phyloP scores from a whole-genome alignment of 2,888 invertebrate genomes.

The Micoletzkya japonica region DNA sequence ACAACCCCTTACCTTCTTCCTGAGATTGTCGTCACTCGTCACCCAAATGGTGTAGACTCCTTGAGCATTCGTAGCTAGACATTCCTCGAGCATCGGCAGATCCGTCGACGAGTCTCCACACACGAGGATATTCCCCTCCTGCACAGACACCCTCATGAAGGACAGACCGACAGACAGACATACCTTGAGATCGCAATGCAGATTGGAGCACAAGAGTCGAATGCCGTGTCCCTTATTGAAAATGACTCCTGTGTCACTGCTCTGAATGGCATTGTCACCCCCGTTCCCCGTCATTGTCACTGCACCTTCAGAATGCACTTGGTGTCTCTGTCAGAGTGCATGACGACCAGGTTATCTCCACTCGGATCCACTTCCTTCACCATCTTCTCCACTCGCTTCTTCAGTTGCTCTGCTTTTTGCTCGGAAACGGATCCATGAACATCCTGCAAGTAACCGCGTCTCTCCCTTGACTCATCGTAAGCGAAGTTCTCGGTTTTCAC shows the following conservation, averaged over 20 bases:
- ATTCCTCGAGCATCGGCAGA: slow-evolving; percentile 61
- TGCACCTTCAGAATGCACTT: slow-evolving; percentile 22
- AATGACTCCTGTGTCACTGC: slow-evolving; percentile 49
- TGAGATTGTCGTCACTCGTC: slow-evolving; percentile 40
- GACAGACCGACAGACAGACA: background rate
- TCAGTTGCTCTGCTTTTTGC: slow-evolving; percentile 10
- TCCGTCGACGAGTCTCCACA: slow-evolving; percentile 63
- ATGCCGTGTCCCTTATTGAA: slow-evolving; percentile 63
- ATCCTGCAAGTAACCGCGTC: slow-evolving; percentile 8
- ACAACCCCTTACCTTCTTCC: background rate
- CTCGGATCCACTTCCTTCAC: slow-evolving; percentile 54
- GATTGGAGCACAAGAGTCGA: slow-evolving; percentile 52
- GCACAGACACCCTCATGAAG: background rate
- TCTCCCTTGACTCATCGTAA: too few species aligned
- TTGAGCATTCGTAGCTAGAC: slow-evolving; percentile 51
- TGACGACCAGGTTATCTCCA: slow-evolving; percentile 43
- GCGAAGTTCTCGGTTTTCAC: slow-evolving; percentile 45
- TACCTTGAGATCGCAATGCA: slow-evolving; percentile 52
- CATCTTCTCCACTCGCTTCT: slow-evolving; percentile 46
- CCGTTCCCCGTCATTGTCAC: background rate
- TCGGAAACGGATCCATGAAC: slow-evolving; percentile 15
- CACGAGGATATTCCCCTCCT: slow-evolving; percentile 61
- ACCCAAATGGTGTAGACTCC: slow-evolving; percentile 63
- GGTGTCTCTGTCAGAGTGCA: slow-evolving; percentile 24
- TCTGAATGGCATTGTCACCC: slow-evolving; percentile 31